These are phyloP conservation scores for Microtus ochrogaster DNA, from an alignment of 2,113 vertebrate genomes.

Conservation along the genomic window DNA sequence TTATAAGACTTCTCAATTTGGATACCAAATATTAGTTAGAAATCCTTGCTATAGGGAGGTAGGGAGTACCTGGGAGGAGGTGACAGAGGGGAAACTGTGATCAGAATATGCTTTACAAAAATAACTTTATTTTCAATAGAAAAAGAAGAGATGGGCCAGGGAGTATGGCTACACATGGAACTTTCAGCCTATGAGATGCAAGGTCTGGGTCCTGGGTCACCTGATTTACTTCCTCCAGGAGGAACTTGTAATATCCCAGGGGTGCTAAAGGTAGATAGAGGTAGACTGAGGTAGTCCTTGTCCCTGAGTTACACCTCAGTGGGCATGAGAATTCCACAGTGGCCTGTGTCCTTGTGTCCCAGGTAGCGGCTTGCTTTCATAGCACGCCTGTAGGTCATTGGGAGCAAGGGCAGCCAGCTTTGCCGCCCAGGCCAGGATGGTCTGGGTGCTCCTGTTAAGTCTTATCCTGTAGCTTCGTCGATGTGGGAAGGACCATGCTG, in stretches of 20 bases:
- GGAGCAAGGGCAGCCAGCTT: not conserved
- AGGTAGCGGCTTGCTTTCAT: not conserved
- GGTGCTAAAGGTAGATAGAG: not conserved
- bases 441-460: not conserved
- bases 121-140: conserved; percentile 3
- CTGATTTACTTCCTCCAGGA: not conserved
- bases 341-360: not conserved
- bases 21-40: conserved; percentile 20
- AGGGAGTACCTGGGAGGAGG: not conserved
- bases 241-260: conserved; percentile 3
- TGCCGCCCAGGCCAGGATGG: not conserved
- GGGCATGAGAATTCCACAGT: not conserved
- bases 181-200: not conserved
- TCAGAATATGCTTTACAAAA: not conserved
- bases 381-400: not conserved
- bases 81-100: not conserved
- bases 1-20: not conserved
- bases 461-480: not conserved
- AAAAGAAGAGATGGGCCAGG: not conserved
- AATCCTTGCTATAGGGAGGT: not conserved
- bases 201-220: not conserved
- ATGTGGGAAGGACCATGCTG: not conserved
- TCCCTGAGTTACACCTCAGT: not conserved
- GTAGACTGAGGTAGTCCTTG: not conserved
- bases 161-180: not conserved